Evolutionary conservation across 2,113 vertebrate species (phyloP).

Genomic region (Hydrolagus affinis): DNA sequence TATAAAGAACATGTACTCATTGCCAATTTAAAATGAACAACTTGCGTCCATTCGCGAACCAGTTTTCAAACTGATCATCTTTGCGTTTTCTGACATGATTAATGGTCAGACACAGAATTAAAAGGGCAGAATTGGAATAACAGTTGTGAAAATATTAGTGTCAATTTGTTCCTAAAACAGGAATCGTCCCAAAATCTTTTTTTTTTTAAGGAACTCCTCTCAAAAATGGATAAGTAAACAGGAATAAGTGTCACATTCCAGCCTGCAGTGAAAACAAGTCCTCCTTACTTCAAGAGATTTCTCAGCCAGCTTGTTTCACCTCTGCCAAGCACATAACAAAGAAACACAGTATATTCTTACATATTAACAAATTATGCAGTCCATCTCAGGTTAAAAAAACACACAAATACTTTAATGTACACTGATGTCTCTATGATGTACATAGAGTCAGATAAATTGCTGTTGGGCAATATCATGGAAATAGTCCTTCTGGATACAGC

Average conservation of each 20-base stretch:
- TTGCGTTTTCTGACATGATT: neutral
- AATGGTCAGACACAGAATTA: neutral
- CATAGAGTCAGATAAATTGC: neutral
- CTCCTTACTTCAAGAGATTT: neutral
- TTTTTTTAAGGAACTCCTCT: neutral
- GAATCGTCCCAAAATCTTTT: neutral
- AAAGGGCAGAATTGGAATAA: neutral
- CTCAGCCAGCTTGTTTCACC: neutral
- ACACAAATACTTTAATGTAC: neutral
- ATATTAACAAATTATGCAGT: neutral
- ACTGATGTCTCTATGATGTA: neutral
- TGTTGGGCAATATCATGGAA: neutral
- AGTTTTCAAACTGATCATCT: constrained; percentile 16
- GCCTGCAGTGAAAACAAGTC: neutral
- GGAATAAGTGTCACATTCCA: neutral
- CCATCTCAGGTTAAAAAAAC: neutral
- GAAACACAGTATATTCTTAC: neutral
- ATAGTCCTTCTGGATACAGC: neutral
- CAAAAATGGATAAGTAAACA: neutral
- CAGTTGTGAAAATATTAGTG: neutral
- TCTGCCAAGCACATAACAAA: neutral
- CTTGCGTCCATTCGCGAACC: neutral
- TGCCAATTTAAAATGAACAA: neutral
- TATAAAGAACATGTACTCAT: neutral
- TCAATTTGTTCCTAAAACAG: no score